phyloP scores from a whole-genome alignment of 2,888 invertebrate species.

The Pecten maximus region DNA sequence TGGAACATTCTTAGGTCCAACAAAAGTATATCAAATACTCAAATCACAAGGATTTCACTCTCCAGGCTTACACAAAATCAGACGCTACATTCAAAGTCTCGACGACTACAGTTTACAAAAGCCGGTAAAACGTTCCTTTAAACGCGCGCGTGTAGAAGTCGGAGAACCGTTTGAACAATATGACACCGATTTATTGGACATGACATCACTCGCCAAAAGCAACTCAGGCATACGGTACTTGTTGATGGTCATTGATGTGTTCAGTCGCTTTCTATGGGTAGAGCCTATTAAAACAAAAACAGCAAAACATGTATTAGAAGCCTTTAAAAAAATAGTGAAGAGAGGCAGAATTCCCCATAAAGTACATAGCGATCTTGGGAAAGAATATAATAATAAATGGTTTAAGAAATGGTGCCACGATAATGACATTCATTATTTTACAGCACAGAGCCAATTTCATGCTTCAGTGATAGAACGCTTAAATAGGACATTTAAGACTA shows the following conservation, averaged over 20 bases:
- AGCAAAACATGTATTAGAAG: conserved; percentile 14
- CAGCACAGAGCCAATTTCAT: background rate
- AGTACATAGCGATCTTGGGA: background rate
- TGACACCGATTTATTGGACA: background rate
- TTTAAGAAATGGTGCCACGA: background rate
- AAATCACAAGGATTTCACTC: conserved; percentile 36
- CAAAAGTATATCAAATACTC: conserved; percentile 28
- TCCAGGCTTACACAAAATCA: conserved; percentile 18
- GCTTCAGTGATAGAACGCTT: too few species aligned
- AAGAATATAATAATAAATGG: background rate
- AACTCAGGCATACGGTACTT: background rate
- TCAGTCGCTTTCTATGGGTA: conserved; percentile 30
- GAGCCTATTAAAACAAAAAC: conserved; percentile 38
- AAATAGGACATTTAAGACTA: too few species aligned
- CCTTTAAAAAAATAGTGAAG: background rate
- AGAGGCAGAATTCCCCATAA: background rate
- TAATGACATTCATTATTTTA: background rate
- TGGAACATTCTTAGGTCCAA: conserved; percentile 9
- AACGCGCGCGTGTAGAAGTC: background rate
- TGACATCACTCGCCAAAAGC: background rate
- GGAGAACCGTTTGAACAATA: background rate
- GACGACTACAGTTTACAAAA: conserved; percentile 39
- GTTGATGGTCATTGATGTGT: background rate
- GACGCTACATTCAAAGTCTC: conserved; percentile 35
- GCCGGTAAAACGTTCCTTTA: conserved; percentile 23